Conservation (phyloP, 2,797 vertebrate species). For the Diceros bicornis region DNA sequence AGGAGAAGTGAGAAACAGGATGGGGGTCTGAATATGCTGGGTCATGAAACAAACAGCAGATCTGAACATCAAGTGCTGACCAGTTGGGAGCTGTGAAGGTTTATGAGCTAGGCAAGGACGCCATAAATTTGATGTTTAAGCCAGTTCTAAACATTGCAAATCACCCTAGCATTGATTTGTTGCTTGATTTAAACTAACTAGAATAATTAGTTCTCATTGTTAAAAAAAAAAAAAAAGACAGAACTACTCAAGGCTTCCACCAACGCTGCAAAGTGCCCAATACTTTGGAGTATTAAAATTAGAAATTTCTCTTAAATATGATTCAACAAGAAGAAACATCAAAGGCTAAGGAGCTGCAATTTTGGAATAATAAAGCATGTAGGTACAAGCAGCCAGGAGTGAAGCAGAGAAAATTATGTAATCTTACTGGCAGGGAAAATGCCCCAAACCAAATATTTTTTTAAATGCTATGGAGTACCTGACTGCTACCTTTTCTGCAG, state of each 20-base stretch:
- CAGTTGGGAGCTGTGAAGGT: background rate
- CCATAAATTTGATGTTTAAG: background rate
- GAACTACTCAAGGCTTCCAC: background rate
- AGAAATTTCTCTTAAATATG: constrained; percentile 55
- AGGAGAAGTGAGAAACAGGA: constrained; percentile 9
- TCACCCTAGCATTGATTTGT: background rate
- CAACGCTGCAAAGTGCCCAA: background rate
- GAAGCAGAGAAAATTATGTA: constrained; percentile 51
- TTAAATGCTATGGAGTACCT: background rate
- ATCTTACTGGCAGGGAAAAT: constrained; percentile 57
- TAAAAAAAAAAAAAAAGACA: background rate
- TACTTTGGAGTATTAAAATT: constrained; percentile 48
- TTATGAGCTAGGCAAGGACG: constrained; percentile 1
- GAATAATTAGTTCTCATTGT: constrained; percentile 33
- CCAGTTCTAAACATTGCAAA: constrained; percentile 34
- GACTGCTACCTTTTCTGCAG: constrained; percentile 37
- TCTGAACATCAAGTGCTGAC: background rate
- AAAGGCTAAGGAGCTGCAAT: constrained; percentile 30
- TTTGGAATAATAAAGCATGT: constrained; percentile 62
- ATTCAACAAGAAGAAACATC: constrained; percentile 63
- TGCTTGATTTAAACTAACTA: constrained; percentile 53
- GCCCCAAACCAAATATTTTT: constrained; percentile 16
- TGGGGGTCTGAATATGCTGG: background rate
- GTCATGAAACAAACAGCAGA: constrained; percentile 3
- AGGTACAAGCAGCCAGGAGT: constrained; percentile 50